Conservation (phyloP, 2,888 invertebrate species). For the Xestia rhomboidea region DNA sequence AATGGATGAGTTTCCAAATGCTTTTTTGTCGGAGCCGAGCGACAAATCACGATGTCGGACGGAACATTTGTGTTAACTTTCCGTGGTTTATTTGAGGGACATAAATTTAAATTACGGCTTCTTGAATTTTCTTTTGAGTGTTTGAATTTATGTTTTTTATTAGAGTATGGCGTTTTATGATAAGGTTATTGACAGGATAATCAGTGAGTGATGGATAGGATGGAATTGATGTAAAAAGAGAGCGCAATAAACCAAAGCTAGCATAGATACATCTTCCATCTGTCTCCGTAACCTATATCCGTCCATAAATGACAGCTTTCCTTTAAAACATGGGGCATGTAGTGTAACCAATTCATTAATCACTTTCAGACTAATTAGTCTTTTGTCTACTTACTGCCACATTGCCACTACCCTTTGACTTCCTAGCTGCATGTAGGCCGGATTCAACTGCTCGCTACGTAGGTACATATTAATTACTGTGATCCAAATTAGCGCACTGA, state of each 20-base stretch:
- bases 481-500: conserved; percentile 86
- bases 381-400: conserved; percentile 22
- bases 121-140: conserved; percentile 37
- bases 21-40: conserved; percentile 64
- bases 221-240: not conserved
- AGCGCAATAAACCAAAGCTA: not conserved
- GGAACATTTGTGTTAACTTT: conserved; percentile 66
- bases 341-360: not conserved
- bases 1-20: conserved; percentile 71
- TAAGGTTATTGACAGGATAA: not conserved
- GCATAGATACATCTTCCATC: not conserved
- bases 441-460: conserved; percentile 56
- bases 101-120: conserved; percentile 61
- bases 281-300: not conserved
- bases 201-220: not conserved
- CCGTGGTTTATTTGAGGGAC: conserved; percentile 59
- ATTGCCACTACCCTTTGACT: conserved; percentile 49
- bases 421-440: conserved; percentile 44
- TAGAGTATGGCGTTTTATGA: conserved; percentile 6
- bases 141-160: conserved; percentile 32
- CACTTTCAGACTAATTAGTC: conserved; percentile 5
- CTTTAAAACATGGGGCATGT: not conserved
- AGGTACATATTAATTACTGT: conserved; percentile 86
- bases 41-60: conserved; percentile 66
- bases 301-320: not conserved